phyloP scores from a whole-genome alignment of 1,140 invertebrate species.

The Dreissena rostriformis region DNA sequence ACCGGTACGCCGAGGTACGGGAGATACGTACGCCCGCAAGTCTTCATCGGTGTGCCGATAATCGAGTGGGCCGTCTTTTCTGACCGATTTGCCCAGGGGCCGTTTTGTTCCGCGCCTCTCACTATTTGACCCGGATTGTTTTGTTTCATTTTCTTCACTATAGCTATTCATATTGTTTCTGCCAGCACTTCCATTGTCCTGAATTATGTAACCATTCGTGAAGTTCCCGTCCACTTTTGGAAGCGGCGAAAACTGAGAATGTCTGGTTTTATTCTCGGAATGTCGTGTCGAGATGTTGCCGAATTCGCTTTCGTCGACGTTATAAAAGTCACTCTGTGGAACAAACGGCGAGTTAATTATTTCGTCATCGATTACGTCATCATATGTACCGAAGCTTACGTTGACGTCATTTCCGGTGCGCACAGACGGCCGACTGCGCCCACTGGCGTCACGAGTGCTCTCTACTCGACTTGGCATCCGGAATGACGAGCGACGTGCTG shows the following conservation, averaged over 20 bases:
- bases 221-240: neutral
- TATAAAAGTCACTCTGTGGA: conserved; percentile 43
- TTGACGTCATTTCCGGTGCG: neutral
- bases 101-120: too few species aligned
- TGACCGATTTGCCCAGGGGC: too few species aligned
- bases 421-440: neutral
- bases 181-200: too few species aligned
- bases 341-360: conserved; percentile 10
- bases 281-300: conserved; percentile 23
- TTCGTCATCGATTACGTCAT: neutral
- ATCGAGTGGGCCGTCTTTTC: neutral
- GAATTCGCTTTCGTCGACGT: conserved; percentile 11
- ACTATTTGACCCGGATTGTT: too few species aligned
- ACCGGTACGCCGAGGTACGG: neutral
- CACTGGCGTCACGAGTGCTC: neutral
- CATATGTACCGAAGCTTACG: neutral
- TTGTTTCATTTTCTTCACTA: too few species aligned
- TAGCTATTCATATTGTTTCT: too few species aligned
- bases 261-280: conserved; percentile 20
- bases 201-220: neutral
- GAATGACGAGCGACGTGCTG: conserved; percentile 40
- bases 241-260: conserved; percentile 27
- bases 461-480: conserved; percentile 12
- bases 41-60: neutral
- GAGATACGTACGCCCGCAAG: neutral